phyloP scores from a whole-genome alignment of 2,888 invertebrate species.

The Kuschelorhynchus macadamiae region DNA sequence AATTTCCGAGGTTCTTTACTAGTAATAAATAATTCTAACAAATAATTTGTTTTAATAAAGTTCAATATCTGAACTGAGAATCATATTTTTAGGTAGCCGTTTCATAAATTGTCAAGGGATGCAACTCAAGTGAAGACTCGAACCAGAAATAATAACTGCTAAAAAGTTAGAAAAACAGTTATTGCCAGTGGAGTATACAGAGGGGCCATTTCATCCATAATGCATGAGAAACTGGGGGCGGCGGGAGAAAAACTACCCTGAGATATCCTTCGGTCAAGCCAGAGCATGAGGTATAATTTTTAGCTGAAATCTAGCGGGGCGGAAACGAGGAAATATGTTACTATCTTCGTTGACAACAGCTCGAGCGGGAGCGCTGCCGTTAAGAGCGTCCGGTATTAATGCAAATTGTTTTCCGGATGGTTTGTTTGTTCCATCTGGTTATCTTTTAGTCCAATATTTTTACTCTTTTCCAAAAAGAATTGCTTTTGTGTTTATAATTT shows the following conservation, averaged over 20 bases:
- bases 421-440: slow-evolving; percentile 12
- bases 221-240: slow-evolving; percentile 60
- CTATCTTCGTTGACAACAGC: slow-evolving; percentile 60
- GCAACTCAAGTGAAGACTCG: slow-evolving; percentile 16
- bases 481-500: no score
- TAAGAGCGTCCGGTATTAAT: slow-evolving; percentile 52
- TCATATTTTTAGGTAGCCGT: not conserved
- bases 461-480: no score
- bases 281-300: slow-evolving; percentile 65
- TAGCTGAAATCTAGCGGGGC: slow-evolving; percentile 65
- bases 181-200: slow-evolving; percentile 46
- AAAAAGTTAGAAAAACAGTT: slow-evolving; percentile 48
- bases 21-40: no score
- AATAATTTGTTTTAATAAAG: no score
- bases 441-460: not conserved
- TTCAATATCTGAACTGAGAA: no score
- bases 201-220: slow-evolving; percentile 58
- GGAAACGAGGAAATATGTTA: slow-evolving; percentile 68
- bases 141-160: slow-evolving; percentile 47
- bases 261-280: slow-evolving; percentile 63
- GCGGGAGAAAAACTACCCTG: slow-evolving; percentile 60
- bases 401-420: slow-evolving; percentile 54
- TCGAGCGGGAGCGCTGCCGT: slow-evolving; percentile 54
- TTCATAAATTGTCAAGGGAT: slow-evolving; percentile 24
- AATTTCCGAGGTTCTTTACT: no score